phyloP scores from a whole-genome alignment of 2,797 vertebrate genomes.

The Limnodromus scolopaceus region DNA sequence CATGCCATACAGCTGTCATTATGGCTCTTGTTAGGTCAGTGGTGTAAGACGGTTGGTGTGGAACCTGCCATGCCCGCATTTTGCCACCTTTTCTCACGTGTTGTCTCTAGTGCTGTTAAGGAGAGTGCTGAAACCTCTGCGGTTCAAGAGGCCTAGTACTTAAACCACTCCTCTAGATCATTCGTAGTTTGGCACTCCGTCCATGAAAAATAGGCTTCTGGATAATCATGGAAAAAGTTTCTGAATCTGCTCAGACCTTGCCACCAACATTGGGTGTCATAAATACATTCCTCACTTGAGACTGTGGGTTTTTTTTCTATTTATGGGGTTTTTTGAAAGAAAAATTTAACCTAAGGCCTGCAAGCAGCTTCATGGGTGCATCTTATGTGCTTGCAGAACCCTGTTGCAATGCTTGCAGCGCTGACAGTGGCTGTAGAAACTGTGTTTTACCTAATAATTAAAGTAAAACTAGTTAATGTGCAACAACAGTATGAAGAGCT shows the following conservation, averaged over 20 bases:
- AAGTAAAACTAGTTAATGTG: neutral
- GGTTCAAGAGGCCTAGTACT: neutral
- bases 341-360: neutral
- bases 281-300: neutral
- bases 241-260: neutral
- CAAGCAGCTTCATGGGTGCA: neutral
- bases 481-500: neutral
- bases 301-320: neutral
- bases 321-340: rapidly evolving
- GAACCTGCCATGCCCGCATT: neutral
- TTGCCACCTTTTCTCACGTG: neutral
- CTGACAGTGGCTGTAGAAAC: neutral
- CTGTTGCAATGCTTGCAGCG: neutral
- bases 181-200: neutral
- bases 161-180: neutral
- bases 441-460: neutral
- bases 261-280: rapidly evolving
- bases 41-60: neutral
- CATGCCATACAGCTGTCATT: neutral
- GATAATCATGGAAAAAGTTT: neutral
- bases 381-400: neutral
- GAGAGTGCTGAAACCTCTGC: neutral
- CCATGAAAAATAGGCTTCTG: neutral
- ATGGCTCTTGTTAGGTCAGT: neutral
- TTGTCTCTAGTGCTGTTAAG: neutral